Conservation (phyloP, 2,888 invertebrate species). For the Lagria hirta region DNA sequence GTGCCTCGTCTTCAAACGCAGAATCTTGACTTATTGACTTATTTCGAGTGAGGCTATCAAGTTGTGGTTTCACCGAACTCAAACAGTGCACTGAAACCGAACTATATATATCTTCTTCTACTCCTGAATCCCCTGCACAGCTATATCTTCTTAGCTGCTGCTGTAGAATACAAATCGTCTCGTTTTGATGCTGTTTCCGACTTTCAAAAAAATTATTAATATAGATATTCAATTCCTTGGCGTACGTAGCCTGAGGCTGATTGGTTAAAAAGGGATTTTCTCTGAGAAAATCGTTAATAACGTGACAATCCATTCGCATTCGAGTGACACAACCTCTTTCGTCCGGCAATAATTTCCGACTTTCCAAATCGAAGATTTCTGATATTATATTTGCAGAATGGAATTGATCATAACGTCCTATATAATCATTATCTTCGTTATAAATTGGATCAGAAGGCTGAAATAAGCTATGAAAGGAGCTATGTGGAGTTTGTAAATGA, state of each 20-base stretch:
- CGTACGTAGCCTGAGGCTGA: constrained; percentile 1
- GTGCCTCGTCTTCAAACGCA: constrained; percentile 13
- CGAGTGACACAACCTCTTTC: constrained; percentile 8
- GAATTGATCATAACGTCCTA: constrained; percentile 23
- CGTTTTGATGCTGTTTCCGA: no score
- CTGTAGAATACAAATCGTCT: constrained; percentile 5
- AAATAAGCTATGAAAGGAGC: constrained; percentile 8
- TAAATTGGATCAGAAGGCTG: constrained; percentile 11
- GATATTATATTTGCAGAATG: constrained; percentile 13
- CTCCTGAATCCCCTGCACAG: constrained; percentile 17
- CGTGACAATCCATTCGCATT: constrained; percentile 16
- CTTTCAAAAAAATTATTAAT: constrained; percentile 9
- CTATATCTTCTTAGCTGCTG: constrained; percentile 15
- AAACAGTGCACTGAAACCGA: no score
- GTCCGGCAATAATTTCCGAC: constrained; percentile 6
- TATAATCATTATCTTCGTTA: constrained; percentile 19
- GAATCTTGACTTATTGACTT: constrained; percentile 24
- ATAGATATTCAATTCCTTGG: constrained; percentile 9
- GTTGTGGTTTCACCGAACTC: no score
- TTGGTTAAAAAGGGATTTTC: constrained; percentile 5
- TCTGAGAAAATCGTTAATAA: constrained; percentile 8
- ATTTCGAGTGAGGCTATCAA: no score
- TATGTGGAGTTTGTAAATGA: background rate
- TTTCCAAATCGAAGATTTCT: constrained; percentile 18
- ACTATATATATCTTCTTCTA: no score